Conservation (phyloP, 2,797 vertebrate species). For the Ficedula albicollis region DNA sequence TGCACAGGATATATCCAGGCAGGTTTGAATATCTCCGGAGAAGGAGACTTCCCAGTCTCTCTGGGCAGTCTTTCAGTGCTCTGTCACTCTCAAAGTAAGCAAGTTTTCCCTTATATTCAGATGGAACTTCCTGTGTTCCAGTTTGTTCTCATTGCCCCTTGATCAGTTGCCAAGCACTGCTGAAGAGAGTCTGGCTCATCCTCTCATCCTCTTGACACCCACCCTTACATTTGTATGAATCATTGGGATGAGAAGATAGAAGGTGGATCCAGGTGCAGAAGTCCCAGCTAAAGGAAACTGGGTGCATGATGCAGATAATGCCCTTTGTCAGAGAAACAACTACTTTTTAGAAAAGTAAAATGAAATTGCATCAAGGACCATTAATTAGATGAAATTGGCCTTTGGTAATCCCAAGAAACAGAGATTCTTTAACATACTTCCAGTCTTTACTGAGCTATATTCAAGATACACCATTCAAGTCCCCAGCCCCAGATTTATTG, state of each 20-base stretch:
- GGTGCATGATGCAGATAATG: neutral
- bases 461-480: neutral
- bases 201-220: neutral
- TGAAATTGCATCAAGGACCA: neutral
- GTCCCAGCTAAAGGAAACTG: neutral
- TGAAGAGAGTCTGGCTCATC: neutral
- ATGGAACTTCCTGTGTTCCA: neutral
- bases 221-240: neutral
- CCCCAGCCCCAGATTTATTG: neutral
- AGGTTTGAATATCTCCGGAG: neutral
- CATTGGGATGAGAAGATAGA: neutral
- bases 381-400: neutral
- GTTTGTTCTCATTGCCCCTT: neutral
- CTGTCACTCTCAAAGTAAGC: neutral
- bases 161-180: fast-evolving
- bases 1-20: no score
- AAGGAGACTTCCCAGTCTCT: neutral
- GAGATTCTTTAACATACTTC: neutral
- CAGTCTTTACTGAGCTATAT: neutral
- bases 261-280: neutral
- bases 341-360: neutral
- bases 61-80: neutral
- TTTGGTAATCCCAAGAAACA: neutral
- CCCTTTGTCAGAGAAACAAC: neutral
- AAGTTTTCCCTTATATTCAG: neutral